phyloP scores from a whole-genome alignment of 2,113 vertebrate genomes.

The Eleginops maclovinus region DNA sequence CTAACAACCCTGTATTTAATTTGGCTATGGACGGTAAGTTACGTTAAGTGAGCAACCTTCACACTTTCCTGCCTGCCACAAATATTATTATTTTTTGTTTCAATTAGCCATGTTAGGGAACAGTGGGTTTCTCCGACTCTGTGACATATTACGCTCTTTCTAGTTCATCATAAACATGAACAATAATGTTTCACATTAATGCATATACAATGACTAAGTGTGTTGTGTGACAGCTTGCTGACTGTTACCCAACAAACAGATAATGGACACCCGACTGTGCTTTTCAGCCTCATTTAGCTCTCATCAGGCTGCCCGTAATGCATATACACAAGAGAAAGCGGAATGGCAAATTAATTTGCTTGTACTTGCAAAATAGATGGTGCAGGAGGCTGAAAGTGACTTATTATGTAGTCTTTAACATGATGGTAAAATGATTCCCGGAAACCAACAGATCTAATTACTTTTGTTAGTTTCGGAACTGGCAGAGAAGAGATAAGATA shows the following conservation, averaged over 20 bases:
- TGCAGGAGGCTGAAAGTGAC: neutral
- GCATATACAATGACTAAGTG: neutral
- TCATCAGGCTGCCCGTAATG: neutral
- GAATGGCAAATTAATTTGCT: neutral
- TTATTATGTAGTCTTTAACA: neutral
- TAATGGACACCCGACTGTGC: neutral
- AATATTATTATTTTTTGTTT: neutral
- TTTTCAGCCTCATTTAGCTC: neutral
- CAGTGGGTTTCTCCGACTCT: neutral
- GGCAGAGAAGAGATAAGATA: no score
- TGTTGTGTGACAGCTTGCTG: neutral
- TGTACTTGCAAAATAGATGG: neutral
- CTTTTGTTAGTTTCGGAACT: no score
- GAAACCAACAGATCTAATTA: no score
- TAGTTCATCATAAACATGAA: slow-evolving; percentile 12
- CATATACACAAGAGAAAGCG: neutral
- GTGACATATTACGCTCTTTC: neutral
- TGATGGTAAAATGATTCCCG: no score
- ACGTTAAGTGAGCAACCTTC: neutral
- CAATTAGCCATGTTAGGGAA: neutral
- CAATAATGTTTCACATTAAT: neutral
- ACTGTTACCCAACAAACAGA: neutral
- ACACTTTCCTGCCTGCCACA: neutral
- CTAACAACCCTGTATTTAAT: neutral
- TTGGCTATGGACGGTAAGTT: neutral